Evolutionary conservation across 2,888 invertebrate species (phyloP).

Genomic region (Fissipunctia ypsillon): DNA sequence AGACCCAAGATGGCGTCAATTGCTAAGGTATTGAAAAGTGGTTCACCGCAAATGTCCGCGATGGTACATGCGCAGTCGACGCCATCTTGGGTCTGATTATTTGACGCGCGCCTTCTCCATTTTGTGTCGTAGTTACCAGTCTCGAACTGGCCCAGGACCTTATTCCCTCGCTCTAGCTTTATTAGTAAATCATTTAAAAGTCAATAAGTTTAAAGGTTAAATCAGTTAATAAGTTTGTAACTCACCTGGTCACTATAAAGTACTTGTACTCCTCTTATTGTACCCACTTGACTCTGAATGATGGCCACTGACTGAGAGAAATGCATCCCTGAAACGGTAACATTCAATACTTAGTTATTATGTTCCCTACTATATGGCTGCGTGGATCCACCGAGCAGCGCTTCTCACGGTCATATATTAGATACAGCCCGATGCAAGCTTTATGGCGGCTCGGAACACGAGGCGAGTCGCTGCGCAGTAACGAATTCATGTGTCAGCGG

Average conservation of each 20-base stretch:
- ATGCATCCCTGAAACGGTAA: constrained; percentile 96
- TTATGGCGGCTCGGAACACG: too few relatives aligned
- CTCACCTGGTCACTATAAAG: constrained; percentile 97
- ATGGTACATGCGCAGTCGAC: too few relatives aligned
- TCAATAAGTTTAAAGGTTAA: too few relatives aligned
- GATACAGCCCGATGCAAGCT: too few relatives aligned
- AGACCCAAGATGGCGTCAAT: too few relatives aligned
- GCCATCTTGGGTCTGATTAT: too few relatives aligned
- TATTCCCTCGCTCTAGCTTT: not conserved
- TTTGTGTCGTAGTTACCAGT: not conserved
- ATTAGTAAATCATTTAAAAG: not conserved
- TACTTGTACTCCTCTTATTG: constrained; percentile 98
- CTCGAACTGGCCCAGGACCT: not conserved
- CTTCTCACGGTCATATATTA: not conserved
- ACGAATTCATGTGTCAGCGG: too few relatives aligned
- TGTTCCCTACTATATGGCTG: not conserved
- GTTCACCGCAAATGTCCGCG: too few relatives aligned
- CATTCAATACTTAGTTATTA: constrained; percentile 11
- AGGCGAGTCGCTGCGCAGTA: too few relatives aligned
- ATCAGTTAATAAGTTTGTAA: not conserved
- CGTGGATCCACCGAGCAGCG: too few relatives aligned
- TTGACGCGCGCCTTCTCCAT: too few relatives aligned
- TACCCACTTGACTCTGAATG: constrained; percentile 98
- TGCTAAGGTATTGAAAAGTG: too few relatives aligned
- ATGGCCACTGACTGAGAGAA: constrained; percentile 99